Conservation (phyloP, 2,888 invertebrate genomes). For the Gasteruption jaculator region DNA sequence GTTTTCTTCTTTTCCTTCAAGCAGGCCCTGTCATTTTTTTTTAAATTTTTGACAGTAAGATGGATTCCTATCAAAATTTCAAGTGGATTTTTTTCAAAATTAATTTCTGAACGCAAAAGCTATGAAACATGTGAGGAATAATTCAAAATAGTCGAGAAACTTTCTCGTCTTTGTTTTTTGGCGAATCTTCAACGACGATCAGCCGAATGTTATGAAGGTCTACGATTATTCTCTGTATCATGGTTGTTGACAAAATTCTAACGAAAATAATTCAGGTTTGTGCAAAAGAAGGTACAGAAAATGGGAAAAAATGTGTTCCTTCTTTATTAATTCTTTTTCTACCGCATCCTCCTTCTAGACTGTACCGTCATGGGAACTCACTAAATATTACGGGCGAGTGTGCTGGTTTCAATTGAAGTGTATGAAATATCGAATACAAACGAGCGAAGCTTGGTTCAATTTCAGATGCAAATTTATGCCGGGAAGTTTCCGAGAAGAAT, state of each 20-base stretch:
- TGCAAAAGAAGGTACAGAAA: too few species aligned
- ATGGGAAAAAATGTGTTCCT: too few species aligned
- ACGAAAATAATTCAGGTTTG: conserved; percentile 32
- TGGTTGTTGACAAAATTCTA: conserved; percentile 31
- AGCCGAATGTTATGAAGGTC: too few species aligned
- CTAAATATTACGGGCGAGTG: conserved; percentile 36
- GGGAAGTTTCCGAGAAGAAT: conserved; percentile 24
- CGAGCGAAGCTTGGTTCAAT: conserved; percentile 35
- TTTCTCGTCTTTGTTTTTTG: too few species aligned
- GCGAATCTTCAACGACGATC: too few species aligned
- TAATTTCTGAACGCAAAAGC: conserved; percentile 15
- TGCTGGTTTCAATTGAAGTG: conserved; percentile 33
- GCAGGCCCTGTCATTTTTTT: conserved; percentile 14
- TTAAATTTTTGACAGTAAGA: conserved; percentile 20
- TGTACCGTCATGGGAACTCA: conserved; percentile 36
- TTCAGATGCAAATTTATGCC: conserved; percentile 34
- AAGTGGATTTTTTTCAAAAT: conserved; percentile 9
- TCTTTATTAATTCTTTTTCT: conserved; percentile 2
- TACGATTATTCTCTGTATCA: conserved; percentile 16
- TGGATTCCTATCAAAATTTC: conserved; percentile 18
- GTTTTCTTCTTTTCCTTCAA: too few species aligned
- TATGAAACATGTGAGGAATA: conserved; percentile 4
- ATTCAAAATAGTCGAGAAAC: too few species aligned
- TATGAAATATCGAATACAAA: conserved; percentile 33
- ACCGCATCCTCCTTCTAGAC: conserved; percentile 21